phyloP scores from a whole-genome alignment of 2,113 vertebrate species.

The Echinops telfairi region DNA sequence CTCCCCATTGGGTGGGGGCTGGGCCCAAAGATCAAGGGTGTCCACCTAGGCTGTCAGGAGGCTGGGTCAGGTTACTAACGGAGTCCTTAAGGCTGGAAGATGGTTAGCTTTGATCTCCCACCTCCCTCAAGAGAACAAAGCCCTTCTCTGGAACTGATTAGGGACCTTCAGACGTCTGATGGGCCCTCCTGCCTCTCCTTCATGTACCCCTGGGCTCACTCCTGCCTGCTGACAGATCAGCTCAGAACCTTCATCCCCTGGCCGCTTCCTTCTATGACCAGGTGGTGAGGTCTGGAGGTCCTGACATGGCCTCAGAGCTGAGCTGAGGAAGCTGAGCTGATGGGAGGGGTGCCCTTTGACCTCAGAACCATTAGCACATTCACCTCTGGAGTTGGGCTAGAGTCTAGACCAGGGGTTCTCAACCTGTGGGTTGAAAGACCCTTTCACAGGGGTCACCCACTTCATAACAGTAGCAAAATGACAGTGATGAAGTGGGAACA shows the following conservation, averaged over 20 bases:
- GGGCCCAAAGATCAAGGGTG: slow-evolving; percentile 80
- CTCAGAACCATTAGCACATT: background rate
- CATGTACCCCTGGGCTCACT: background rate
- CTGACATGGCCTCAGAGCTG: slow-evolving; percentile 28
- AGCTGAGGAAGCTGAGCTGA: background rate
- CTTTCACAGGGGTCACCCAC: too few relatives aligned
- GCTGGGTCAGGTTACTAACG: slow-evolving; percentile 56
- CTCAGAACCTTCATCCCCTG: slow-evolving; percentile 50
- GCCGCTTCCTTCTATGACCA: slow-evolving; percentile 61
- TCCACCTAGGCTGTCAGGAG: background rate
- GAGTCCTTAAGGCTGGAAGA: slow-evolving; percentile 68
- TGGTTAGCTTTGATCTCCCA: slow-evolving; percentile 79
- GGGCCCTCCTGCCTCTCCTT: background rate
- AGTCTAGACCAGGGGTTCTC: too few relatives aligned
- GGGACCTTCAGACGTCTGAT: background rate
- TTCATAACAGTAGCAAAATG: too few relatives aligned
- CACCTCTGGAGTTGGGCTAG: too few relatives aligned
- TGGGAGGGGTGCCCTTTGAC: slow-evolving; percentile 38
- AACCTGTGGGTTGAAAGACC: too few relatives aligned
- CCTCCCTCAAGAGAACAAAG: slow-evolving; percentile 48
- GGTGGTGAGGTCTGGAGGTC: slow-evolving; percentile 23
- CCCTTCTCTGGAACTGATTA: slow-evolving; percentile 78
- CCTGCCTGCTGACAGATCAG: slow-evolving; percentile 17
- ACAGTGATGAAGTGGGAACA: too few relatives aligned
- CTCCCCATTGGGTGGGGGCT: background rate